Percentiles rank a stretch among this genome's conserved stretches.
phyloP scores from a whole-genome alignment of 2,113 vertebrate species.

The Marmota monax region DNA sequence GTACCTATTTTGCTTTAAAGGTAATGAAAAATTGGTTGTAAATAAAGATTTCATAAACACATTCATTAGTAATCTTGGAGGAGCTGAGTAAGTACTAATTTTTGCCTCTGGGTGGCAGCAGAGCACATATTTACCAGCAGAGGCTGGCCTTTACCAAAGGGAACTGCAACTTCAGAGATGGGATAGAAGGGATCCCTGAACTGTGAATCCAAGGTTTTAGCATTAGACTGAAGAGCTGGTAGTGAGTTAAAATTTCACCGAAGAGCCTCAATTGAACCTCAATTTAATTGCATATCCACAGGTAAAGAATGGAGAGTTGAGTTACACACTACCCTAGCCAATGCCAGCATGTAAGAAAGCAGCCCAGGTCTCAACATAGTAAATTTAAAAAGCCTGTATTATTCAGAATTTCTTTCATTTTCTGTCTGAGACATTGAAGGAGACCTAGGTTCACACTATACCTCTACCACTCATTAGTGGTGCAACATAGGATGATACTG shows the following conservation, averaged over 20 bases:
- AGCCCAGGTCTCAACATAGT: not conserved
- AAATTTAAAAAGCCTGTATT: not conserved
- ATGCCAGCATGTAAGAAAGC: not conserved
- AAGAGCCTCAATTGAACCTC: not conserved
- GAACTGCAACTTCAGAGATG: accelerated
- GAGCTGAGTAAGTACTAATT: not conserved
- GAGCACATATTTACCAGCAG: accelerated
- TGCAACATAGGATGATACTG: too few relatives aligned
- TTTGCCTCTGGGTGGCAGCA: not conserved
- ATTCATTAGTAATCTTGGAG: accelerated
- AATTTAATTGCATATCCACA: not conserved
- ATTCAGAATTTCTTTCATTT: not conserved
- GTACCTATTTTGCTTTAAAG: not conserved
- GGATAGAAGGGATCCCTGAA: not conserved
- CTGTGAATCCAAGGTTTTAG: not conserved
- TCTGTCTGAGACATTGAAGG: not conserved
- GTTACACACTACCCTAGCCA: too few relatives aligned
- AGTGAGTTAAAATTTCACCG: not conserved
- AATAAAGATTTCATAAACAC: not conserved
- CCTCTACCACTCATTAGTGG: accelerated
- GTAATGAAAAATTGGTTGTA: not conserved
- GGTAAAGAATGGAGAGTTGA: accelerated
- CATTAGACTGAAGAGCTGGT: not conserved
- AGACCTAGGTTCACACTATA: not conserved
- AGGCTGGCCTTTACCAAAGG: too few relatives aligned